Conservation (phyloP, 2,113 vertebrate species). For the Phrynosoma blainvillii region DNA sequence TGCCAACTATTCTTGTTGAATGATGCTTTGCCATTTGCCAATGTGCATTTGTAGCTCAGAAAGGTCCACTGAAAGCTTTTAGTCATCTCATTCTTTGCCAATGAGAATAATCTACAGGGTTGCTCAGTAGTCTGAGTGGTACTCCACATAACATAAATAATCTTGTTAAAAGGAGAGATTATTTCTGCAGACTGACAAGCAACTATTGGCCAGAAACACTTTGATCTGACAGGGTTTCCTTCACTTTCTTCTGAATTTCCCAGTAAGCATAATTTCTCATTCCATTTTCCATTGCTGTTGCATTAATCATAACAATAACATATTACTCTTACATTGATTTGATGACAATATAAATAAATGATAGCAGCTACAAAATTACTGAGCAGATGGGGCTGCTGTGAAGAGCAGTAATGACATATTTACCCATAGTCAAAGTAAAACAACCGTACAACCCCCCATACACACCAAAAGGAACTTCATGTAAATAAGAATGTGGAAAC, state of each 20-base stretch:
- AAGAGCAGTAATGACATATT: constrained; percentile 36
- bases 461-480: no score
- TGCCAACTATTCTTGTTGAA: background rate
- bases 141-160: background rate
- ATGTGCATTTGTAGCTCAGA: constrained; percentile 11
- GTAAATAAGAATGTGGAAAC: no score
- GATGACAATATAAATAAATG: constrained; percentile 38
- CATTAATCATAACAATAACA: constrained; percentile 18
- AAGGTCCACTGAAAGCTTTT: background rate
- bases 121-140: background rate
- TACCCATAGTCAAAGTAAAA: constrained; percentile 38
- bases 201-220: background rate
- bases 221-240: constrained; percentile 4
- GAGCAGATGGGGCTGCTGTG: constrained; percentile 25
- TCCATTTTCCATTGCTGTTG: background rate
- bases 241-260: background rate
- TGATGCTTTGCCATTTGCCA: background rate
- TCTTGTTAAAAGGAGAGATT: constrained; percentile 21
- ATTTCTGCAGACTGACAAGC: accelerated
- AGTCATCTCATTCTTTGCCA: background rate
- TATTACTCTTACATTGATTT: background rate
- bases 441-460: background rate
- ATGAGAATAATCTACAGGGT: accelerated
- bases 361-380: constrained; percentile 33
- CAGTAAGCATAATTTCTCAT: constrained; percentile 22